Evolutionary conservation across 2,113 vertebrate genomes (phyloP), one percentile per base, ranked within the genome.

Genomic region (Capra hircus): DNA sequence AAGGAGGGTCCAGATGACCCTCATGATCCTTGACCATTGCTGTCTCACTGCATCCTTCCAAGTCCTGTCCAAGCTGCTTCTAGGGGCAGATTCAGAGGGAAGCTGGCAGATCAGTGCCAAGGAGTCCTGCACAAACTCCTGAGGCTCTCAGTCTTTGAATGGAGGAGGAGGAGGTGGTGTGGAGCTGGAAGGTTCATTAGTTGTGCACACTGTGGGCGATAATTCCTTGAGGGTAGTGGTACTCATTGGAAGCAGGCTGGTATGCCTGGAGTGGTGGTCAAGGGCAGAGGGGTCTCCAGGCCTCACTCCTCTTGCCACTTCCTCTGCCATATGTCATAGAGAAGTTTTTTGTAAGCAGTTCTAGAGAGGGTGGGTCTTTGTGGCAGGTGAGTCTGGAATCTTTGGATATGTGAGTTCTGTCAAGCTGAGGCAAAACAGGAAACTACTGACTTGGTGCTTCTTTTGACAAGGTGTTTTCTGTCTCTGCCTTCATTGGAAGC

Each of bases 181-280:
- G 52, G 14, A 36, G 36, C 13, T 2, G 19, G 50, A 50, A 28
- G 67, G 9, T 14, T 52, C 80, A 19, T 43, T 36, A 16, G 16
- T 4, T 45, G 50, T 12, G 19, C 8, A 4, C 6, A n/a, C 8
- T 36, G 64, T 7, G 33, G 48, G 40, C 1, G 12, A 50, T 21
- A 6, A 23, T 14, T 21, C 23, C 1, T 25, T 21, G 43, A 23
- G 50, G 45, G n/a, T 60, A n/a, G 33, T 12, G 59, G 59, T 25
- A 27, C 25, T 55, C 5, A 17, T 0, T 2, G 36, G 59, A 52
- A 55, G 45, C 12, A 9, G 74, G 74, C 36, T 36, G 40, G 1
- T 21, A 0, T 14, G 4, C 62, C 13, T 15, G 2, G 13, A 33
- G 36, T 12, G 4, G 6, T 23, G 19, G 23, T 14, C 36, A 53